Evolutionary conservation across 2,888 invertebrate species (phyloP).

Genomic region (Drosophila ustulata): DNA sequence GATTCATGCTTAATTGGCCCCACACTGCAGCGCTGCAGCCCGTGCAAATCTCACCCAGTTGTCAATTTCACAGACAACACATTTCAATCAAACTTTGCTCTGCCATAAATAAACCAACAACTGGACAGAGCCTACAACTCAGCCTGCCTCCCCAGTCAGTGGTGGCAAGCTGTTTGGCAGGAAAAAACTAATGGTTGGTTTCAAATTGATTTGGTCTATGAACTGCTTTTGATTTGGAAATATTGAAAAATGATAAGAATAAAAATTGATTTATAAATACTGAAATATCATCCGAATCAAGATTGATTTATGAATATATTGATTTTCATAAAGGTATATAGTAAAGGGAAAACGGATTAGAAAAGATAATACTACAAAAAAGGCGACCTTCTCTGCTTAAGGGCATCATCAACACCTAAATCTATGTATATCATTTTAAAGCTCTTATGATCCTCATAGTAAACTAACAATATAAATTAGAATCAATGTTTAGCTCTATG

Average conservation of each 20-base stretch:
- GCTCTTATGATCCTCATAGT: too few species aligned
- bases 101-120: slow-evolving; percentile 75
- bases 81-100: slow-evolving; percentile 78
- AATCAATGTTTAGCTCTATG: too few species aligned
- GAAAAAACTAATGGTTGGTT: neutral
- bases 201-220: neutral
- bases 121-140: slow-evolving; percentile 62
- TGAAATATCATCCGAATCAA: too few species aligned
- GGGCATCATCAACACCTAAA: too few species aligned
- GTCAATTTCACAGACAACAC: slow-evolving; percentile 77
- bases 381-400: too few species aligned
- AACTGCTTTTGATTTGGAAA: neutral
- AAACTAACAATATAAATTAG: too few species aligned
- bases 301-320: too few species aligned
- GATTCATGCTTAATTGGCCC: slow-evolving; percentile 76
- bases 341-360: too few species aligned
- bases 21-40: slow-evolving; percentile 27
- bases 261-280: too few species aligned
- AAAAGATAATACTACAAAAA: too few species aligned
- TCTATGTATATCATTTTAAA: too few species aligned
- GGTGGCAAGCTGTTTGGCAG: neutral
- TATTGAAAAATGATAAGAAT: neutral
- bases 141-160: slow-evolving; percentile 7
- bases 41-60: slow-evolving; percentile 79
- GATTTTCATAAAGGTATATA: too few species aligned